These are phyloP conservation scores for Gavia stellata DNA, from an alignment of 2,113 vertebrate genomes.

Conservation along the genomic window DNA sequence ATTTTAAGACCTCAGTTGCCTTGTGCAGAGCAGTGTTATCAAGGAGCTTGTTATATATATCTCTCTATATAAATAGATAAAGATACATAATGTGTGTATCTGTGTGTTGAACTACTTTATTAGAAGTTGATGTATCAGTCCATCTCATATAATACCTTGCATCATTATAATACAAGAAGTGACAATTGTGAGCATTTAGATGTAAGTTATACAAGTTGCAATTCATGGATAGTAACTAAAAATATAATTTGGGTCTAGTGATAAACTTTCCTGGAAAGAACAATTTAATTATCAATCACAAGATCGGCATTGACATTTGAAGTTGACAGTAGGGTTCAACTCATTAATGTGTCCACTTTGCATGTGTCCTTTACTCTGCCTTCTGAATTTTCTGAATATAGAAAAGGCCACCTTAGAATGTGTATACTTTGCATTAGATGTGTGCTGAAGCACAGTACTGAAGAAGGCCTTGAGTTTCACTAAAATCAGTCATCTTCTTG, in stretches of 20 bases:
- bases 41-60: background rate
- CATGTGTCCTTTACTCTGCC: background rate
- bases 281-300: background rate
- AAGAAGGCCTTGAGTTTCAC: background rate
- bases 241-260: background rate
- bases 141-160: background rate
- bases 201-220: background rate
- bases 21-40: background rate
- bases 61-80: background rate
- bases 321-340: background rate
- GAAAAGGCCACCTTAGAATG: background rate
- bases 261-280: background rate
- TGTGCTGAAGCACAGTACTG: background rate
- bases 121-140: background rate
- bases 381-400: background rate
- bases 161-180: background rate
- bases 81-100: background rate
- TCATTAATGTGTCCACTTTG: constrained; percentile 13
- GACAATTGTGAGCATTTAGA: background rate
- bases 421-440: background rate
- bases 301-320: background rate
- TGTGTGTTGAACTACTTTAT: background rate
- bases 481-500: background rate
- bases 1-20: background rate
- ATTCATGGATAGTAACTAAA: background rate